Evolutionary conservation across 2,888 invertebrate genomes (phyloP).

Genomic region (Ramazzottius varieornatus): DNA sequence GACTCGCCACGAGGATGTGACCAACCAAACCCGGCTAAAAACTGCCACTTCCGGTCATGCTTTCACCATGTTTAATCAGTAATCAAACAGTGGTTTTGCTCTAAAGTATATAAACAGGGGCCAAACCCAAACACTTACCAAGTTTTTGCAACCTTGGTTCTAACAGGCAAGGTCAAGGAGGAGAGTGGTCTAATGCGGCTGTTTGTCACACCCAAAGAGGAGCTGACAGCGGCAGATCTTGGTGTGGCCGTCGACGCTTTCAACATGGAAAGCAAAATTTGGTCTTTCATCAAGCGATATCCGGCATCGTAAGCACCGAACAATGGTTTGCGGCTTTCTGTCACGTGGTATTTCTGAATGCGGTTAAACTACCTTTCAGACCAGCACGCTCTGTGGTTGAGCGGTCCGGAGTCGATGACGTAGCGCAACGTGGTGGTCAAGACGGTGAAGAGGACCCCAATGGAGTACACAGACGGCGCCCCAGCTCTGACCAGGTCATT

Average conservation of each 20-base stretch:
- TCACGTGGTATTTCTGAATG: background rate
- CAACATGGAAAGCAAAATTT: background rate
- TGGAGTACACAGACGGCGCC: background rate
- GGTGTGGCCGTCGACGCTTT: background rate
- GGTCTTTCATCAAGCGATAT: background rate
- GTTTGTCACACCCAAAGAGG: too few species aligned
- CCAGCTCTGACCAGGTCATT: background rate
- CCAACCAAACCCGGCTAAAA: too few species aligned
- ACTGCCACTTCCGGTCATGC: too few species aligned
- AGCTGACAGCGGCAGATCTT: too few species aligned
- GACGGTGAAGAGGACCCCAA: background rate
- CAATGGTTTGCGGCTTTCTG: background rate
- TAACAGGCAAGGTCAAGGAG: too few species aligned
- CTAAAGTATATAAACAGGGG: too few species aligned
- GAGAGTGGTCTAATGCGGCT: too few species aligned
- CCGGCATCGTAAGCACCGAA: background rate
- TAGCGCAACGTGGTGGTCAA: too few species aligned
- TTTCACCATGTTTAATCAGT: too few species aligned
- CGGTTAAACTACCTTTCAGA: background rate
- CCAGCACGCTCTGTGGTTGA: background rate
- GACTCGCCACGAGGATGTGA: too few species aligned
- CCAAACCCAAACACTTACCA: background rate
- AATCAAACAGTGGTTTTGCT: too few species aligned
- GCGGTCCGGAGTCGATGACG: background rate
- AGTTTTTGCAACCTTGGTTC: too few species aligned